Evolutionary conservation across 2,888 invertebrate species (phyloP), one percentile per base, ranked within the genome.

Genomic region (Synergus umbraculus): DNA sequence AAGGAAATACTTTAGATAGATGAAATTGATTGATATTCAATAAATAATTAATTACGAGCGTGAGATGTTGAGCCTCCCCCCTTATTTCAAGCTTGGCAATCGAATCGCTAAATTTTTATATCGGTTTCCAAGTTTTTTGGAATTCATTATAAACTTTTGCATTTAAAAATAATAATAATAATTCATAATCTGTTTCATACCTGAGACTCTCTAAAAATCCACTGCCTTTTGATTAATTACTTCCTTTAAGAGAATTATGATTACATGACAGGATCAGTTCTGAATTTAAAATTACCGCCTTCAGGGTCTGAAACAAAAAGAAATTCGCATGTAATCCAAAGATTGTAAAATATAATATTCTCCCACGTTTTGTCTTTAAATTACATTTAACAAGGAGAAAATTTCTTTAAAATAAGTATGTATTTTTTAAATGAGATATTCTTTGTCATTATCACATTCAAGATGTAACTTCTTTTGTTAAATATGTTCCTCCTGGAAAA

Each of bases 351-450:
- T 18, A 13, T 46, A 67, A 44, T 67, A 44, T 18, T 12, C 29
- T 22, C 67, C 67, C 7, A 67, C 67, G 44, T 44, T 13, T 46
- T 67, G 13, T 44, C 22, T 22, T 46, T 46, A 67, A 67, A 67
- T 67, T 46, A 18, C n/a, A 3, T 10, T 18, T 46, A 46, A 67
- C 10, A 46, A 15, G 22, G 46, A 67, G 18, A 67, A 67, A 41
- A 29, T 44, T 49, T 7, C 49, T 49, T 49, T 49, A n/a, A 49
- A 49, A 15, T 0, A 49, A 49, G 7, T 15, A 8, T 49, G 49
- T 29, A 29, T 29, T 49, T 49, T n/a, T 15, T 15, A 49, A 49
- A 49, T 49, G 8, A n/a, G n/a, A 29, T 29, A 49, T n/a, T 49
- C 15, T 15, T 49, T 49, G 49, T 49, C 49, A 49, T 49, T n/a